These are phyloP conservation scores for Limnephilus rhombicus DNA, from an alignment of 2,888 invertebrate genomes.

Conservation along the genomic window DNA sequence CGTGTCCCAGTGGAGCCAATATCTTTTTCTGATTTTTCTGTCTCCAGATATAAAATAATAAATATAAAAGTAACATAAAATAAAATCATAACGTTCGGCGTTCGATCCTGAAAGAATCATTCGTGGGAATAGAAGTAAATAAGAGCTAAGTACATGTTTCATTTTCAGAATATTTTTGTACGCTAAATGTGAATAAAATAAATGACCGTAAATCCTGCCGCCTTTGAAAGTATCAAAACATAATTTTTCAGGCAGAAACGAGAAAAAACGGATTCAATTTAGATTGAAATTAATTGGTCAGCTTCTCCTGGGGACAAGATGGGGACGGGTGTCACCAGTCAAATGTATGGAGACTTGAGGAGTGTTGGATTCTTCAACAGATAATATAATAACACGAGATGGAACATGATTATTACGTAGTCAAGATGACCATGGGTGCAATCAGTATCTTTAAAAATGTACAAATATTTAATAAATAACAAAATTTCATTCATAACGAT, in stretches of 20 bases:
- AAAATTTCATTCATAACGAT: too few relatives aligned
- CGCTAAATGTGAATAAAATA: too few relatives aligned
- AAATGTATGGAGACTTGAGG: conserved; percentile 7
- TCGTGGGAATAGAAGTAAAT: too few relatives aligned
- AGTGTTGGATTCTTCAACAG: not conserved
- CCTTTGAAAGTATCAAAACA: not conserved
- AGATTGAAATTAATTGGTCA: not conserved
- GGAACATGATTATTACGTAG: not conserved
- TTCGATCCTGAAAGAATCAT: too few relatives aligned
- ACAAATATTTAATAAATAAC: not conserved
- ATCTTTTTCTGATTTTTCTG: too few relatives aligned
- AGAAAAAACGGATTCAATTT: not conserved
- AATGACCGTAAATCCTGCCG: not conserved
- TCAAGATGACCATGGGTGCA: not conserved
- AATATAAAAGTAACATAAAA: too few relatives aligned
- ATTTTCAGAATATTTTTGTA: too few relatives aligned
- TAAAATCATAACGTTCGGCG: too few relatives aligned
- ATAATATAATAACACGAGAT: not conserved
- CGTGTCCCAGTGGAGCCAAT: too few relatives aligned
- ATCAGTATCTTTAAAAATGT: not conserved
- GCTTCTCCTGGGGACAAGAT: not conserved
- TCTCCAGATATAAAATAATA: too few relatives aligned
- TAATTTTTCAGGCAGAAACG: not conserved
- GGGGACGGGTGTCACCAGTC: conserved; percentile 4
- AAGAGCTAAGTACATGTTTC: too few relatives aligned